Evolutionary conservation across 1,140 invertebrate genomes (phyloP).

Genomic region (Papilio dardanus): DNA sequence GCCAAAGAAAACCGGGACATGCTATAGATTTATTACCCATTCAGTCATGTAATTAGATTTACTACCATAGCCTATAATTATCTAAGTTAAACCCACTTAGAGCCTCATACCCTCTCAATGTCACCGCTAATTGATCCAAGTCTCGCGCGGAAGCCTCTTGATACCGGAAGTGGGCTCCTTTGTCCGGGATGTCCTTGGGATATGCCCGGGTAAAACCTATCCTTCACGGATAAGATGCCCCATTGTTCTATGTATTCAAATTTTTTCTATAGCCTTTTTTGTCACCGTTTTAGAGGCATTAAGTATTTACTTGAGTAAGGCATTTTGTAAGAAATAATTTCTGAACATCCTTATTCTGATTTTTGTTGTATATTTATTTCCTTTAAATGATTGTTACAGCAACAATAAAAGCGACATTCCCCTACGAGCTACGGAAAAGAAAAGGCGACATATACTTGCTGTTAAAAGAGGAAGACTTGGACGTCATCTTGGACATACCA

Average conservation of each 20-base stretch:
- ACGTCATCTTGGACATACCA: conserved; percentile 52
- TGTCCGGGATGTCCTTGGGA: conserved; percentile 10
- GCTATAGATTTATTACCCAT: neutral
- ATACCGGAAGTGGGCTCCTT: conserved; percentile 23
- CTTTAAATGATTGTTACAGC: conserved; percentile 41
- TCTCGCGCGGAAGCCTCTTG: neutral
- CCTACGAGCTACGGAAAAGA: conserved; percentile 45
- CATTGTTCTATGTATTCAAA: conserved; percentile 9
- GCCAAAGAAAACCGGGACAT: neutral
- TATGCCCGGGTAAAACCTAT: neutral
- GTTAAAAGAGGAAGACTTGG: conserved; percentile 49
- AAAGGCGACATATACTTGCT: conserved; percentile 43
- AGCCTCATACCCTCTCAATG: conserved; percentile 11
- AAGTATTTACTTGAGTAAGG: too few species aligned
- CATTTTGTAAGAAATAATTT: too few species aligned
- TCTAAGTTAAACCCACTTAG: neutral
- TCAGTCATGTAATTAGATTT: neutral
- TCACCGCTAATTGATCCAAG: conserved; percentile 32
- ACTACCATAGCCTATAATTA: neutral
- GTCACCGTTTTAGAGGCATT: neutral
- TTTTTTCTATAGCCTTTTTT: neutral
- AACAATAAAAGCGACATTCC: conserved; percentile 45
- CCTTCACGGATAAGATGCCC: conserved; percentile 14
- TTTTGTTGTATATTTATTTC: too few species aligned
- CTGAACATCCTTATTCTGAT: too few species aligned